A percentile compares a stretch with the other conserved stretches of the same genome.
Conservation (phyloP, 2,113 vertebrate genomes). For the Barnardius zonarius region DNA sequence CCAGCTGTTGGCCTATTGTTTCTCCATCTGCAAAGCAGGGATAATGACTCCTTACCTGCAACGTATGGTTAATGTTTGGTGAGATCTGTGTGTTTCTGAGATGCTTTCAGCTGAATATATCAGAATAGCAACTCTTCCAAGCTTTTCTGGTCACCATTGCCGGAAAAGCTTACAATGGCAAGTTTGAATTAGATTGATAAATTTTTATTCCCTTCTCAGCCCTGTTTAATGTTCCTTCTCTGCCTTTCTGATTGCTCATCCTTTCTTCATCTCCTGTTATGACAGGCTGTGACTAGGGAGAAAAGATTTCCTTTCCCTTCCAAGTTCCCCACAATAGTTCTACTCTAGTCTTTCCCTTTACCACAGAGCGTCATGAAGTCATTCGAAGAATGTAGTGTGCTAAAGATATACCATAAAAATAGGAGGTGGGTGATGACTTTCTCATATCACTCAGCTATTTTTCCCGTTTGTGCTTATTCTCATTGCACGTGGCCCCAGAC, state of each 20-base stretch:
- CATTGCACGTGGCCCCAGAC: background rate
- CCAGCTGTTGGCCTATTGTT: background rate
- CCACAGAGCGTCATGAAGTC: background rate
- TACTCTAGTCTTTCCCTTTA: slow-evolving; percentile 1
- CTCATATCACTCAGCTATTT: background rate
- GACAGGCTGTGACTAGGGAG: background rate
- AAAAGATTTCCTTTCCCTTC: slow-evolving; percentile 31
- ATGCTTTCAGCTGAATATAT: background rate
- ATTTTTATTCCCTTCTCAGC: background rate
- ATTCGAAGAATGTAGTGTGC: slow-evolving; percentile 22
- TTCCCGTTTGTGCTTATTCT: background rate
- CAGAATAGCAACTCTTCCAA: background rate
- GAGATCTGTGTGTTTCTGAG: background rate
- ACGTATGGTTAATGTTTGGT: background rate
- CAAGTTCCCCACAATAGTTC: background rate
- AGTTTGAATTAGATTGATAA: background rate
- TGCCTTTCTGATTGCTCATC: background rate
- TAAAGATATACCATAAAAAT: slow-evolving; percentile 11
- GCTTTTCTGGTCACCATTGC: background rate
- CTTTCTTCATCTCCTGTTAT: background rate
- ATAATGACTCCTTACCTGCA: background rate
- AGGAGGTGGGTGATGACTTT: slow-evolving; percentile 2
- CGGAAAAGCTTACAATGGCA: background rate
- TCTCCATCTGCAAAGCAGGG: background rate
- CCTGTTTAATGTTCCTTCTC: background rate